Base-by-base conservation (phyloP, 1,140 invertebrate species). In the Vanessa tameamea region DNA sequence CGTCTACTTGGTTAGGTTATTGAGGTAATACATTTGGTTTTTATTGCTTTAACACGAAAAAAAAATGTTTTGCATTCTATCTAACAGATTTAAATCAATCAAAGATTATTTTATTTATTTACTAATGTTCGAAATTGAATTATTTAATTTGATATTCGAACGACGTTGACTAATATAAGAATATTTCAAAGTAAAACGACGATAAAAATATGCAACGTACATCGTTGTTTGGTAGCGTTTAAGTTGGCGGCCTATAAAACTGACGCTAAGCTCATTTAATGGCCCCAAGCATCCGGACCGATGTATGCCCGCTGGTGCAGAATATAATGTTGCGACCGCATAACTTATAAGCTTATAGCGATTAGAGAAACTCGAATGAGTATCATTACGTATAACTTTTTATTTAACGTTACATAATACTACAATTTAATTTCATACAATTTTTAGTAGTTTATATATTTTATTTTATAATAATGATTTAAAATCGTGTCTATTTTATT, bases 271-370 rank as follows among this genome's bases (percentile, higher is more conserved):
- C 65, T 31, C 12, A 73, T 79, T 82, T 88, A 82, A 82, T 83
- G 80, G 86, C 84, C 85, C 51, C 66, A 64, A 73, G 66, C 81
- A 82, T 85, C 85, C 84, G 82, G 72, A 67, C 59, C 76, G 73
- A 72, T 77, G 78, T 68, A 48, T 67, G 68, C 67, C 76, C 70
- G 66, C 67, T 64, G 69, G 47, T 76, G 74, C 73, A 55, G 73
- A 78, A 80, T 74, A 82, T 84, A 81, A 83, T 80, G 78, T 74
- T 50, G 31, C 23, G 65, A 59, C 72, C 76, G 75, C 68, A 3
- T 59, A 78, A 77, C 74, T 26, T 61, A 69, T 63, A 63, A 73
- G 43, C 70, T 67, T 72, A 50, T 16, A 57, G 69, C 71, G 70
- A 50, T 64, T 57, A 55, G 8, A 31, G 37, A 20, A 47, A 37